A percentile compares a stretch with the other conserved stretches of the same genome.
Evolutionary conservation across 2,797 vertebrate species (phyloP).

Genomic region (Spatula versicolor): DNA sequence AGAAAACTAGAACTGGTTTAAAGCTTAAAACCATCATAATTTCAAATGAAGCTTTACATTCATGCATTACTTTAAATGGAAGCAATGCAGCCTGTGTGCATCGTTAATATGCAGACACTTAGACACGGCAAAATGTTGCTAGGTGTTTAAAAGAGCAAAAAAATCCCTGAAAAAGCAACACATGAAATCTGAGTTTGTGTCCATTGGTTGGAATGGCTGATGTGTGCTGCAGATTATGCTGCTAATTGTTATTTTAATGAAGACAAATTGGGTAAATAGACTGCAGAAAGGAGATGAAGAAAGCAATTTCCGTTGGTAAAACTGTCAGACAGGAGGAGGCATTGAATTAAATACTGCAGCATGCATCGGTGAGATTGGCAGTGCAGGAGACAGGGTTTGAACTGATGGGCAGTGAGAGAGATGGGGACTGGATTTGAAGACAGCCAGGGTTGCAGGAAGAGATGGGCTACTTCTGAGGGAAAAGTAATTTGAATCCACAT

Average conservation of each 20-base stretch:
- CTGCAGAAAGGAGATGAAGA: background rate
- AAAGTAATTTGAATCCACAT: background rate
- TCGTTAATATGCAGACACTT: background rate
- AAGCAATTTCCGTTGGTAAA: background rate
- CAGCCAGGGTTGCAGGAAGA: background rate
- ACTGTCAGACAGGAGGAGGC: background rate
- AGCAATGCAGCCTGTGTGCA: background rate
- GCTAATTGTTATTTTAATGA: background rate
- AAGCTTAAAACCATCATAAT: background rate
- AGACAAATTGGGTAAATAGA: background rate
- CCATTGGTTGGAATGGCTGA: background rate
- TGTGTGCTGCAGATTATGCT: background rate
- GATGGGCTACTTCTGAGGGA: background rate
- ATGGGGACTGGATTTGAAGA: background rate
- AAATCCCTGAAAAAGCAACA: background rate
- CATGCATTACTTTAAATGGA: background rate
- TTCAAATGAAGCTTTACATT: background rate
- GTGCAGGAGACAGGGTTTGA: background rate
- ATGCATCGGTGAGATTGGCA: background rate
- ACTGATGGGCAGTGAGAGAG: background rate
- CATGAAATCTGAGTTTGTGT: background rate
- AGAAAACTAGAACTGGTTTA: background rate
- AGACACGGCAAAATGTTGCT: background rate
- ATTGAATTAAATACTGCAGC: background rate
- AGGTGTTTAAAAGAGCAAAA: background rate